Base-by-base conservation (phyloP, 2,113 vertebrate genomes). In the Gambusia affinis region DNA sequence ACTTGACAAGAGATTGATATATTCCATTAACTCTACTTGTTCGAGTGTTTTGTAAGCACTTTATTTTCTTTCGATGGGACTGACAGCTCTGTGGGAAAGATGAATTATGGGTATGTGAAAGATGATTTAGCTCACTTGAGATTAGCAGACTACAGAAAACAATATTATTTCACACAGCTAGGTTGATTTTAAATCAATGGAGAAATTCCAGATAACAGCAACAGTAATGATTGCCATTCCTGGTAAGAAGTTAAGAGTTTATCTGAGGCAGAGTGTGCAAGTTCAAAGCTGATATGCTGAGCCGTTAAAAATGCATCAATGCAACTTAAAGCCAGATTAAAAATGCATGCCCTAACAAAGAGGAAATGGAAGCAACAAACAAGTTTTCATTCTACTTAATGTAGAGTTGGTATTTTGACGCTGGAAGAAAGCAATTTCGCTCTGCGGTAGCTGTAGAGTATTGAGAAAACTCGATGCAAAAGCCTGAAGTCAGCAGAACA, bases 271-370 rank as follows among this genome's bases (percentile, higher is more conserved):
- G 14, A 54, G 4, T 8, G 19, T 6, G 47, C n/a, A 71, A 42
- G 39, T 15, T 42, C 39, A 37, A 74, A 54, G 28, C 67, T 29
- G 63, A 79, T 64, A 74, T 69, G 73, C 30, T 74, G 30, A 24
- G 37, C 8, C 60, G 77, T 92, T 70, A 90, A 91, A 47, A 88
- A 78, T 90, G 81, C 79, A 67, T 47, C 44, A 7, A 19, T 47
- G 44, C 44, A 47, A 47, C 44, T 47, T 47, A 47, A 47, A 47
- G 44, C 81, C 33, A 42, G 80, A 92, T 88, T 37, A 88, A 89
- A 89, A 74, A 89, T 81, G 69, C 76, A 91, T 85, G 70, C 7
- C 8, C 12, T 8, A 60, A 85, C 73, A 81, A 80, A 78, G 72
- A 47, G 19, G 39, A 60, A 29, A 35, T 11, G 8, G n/a, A 70